Evolutionary conservation across 2,113 vertebrate species (phyloP), one percentile per base, ranked within the genome.

Genomic region (Myodes glareolus): DNA sequence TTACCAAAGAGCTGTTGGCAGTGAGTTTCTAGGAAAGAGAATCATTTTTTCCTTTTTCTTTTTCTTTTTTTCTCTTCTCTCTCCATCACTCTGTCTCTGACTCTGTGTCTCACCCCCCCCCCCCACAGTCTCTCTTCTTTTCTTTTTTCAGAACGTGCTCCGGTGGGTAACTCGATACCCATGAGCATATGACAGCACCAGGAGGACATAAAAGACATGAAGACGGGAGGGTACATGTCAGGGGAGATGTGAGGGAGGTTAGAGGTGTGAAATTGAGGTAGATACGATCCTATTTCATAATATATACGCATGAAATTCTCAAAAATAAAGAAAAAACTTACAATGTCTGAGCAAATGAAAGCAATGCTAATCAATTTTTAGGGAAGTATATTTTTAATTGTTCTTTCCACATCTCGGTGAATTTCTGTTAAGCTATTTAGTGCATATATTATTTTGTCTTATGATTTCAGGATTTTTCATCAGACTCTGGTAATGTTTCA

Each of bases 301-400:
- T 81, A n/a, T 58, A 55, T n/a, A 81, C 25, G 19, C 21, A 25
- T 25, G 10, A 55, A 81, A 25, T 81, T 81, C 19, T 81, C 52
- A 55, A 67, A 67, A 39, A 58, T 55, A 81, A 81, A 52, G 31
- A 78, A 23, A 78, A 80, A 55, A n/a, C 19, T 94, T 97, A 92
- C 27, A 81, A 85, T 94, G 93, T 93, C 36, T 5, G 14, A 93
- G 39, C 29, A 65, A 96, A 96, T 36, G 91, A 68, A 96, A 91
- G 42, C 88, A 92, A 94, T 94, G 92, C 70, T 96, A 94, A 94
- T 95, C 63, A 95, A 45, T 94, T 90, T 17, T 87, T 80, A 92
- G 23, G 31, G 45, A 97, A 96, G 76, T 73, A 31, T 96, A 96
- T 96, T 97, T 98, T 97, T 88, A 96, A 96, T 95, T 82, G 91